phyloP scores from a whole-genome alignment of 1,140 invertebrate genomes.

The Achatina immaculata region DNA sequence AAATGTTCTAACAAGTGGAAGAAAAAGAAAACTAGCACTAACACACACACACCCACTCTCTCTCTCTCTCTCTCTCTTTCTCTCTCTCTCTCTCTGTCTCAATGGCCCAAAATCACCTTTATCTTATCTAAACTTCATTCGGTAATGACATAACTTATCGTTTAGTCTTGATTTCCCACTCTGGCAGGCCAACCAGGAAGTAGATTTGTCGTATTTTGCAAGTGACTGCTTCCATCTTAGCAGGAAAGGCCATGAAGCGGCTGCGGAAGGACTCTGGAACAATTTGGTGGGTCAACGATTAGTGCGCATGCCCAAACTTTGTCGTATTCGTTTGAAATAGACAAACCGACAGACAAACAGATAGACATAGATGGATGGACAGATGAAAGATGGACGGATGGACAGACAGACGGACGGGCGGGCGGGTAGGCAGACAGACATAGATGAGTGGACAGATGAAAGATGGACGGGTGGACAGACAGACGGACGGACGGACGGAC shows the following conservation, averaged over 20 bases:
- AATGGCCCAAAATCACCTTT: not conserved
- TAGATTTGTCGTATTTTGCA: constrained; percentile 77
- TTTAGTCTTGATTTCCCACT: not conserved
- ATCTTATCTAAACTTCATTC: not conserved
- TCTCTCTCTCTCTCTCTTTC: too few relatives aligned
- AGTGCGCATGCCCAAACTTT: not conserved
- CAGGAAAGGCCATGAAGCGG: constrained; percentile 76
- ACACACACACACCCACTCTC: too few relatives aligned
- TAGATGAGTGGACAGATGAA: too few relatives aligned
- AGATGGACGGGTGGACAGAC: too few relatives aligned
- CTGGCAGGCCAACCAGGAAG: constrained; percentile 20
- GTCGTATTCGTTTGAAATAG: not conserved
- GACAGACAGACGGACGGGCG: too few relatives aligned
- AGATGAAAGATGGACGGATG: too few relatives aligned
- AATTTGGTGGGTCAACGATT: constrained; percentile 56
- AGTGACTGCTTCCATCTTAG: constrained; percentile 81
- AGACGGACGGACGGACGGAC: too few relatives aligned
- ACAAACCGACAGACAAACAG: not conserved
- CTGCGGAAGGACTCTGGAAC: constrained; percentile 64
- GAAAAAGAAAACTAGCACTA: too few relatives aligned
- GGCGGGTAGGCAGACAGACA: too few relatives aligned
- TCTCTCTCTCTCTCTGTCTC: too few relatives aligned
- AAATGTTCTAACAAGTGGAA: too few relatives aligned
- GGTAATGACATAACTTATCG: not conserved
- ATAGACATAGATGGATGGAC: not conserved